Conservation (phyloP, 2,113 vertebrate species). For the Ctenomys sociabilis region DNA sequence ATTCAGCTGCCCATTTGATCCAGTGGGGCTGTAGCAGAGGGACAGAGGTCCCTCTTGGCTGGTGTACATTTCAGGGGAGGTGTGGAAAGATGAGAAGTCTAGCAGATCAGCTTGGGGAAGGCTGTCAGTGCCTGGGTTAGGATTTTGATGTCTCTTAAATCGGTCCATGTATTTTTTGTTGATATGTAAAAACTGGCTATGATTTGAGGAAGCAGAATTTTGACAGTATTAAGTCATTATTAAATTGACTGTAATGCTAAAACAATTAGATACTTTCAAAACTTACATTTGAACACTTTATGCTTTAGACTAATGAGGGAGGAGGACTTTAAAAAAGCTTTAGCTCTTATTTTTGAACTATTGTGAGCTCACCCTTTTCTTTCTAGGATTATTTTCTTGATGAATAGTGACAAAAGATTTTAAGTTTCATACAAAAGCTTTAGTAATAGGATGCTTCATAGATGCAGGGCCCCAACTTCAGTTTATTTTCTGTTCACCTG, state of each 20-base stretch:
- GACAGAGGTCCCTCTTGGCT: not conserved
- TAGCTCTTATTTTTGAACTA: not conserved
- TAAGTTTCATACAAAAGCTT: not conserved
- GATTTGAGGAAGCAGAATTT: not conserved
- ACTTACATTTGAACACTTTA: not conserved
- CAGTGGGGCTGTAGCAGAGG: not conserved
- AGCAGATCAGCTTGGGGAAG: not conserved
- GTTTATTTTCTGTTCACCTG: not conserved
- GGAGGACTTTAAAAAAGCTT: not conserved
- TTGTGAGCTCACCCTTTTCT: not conserved
- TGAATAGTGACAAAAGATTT: not conserved
- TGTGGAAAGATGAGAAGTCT: not conserved
- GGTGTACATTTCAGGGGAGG: not conserved
- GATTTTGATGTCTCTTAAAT: not conserved
- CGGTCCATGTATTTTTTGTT: not conserved
- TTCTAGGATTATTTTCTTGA: not conserved
- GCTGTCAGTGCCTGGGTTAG: not conserved
- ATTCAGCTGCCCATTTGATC: not conserved
- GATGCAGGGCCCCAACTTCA: not conserved
- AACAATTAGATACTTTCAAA: conserved; percentile 1
- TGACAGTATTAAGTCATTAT: not conserved
- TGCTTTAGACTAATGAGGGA: not conserved
- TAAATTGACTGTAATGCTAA: not conserved
- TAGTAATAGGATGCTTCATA: not conserved
- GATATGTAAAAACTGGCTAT: not conserved